Evolutionary conservation across 2,888 invertebrate genomes (phyloP), one percentile per base, ranked within the genome.

Genomic region (Macrophya annulata): DNA sequence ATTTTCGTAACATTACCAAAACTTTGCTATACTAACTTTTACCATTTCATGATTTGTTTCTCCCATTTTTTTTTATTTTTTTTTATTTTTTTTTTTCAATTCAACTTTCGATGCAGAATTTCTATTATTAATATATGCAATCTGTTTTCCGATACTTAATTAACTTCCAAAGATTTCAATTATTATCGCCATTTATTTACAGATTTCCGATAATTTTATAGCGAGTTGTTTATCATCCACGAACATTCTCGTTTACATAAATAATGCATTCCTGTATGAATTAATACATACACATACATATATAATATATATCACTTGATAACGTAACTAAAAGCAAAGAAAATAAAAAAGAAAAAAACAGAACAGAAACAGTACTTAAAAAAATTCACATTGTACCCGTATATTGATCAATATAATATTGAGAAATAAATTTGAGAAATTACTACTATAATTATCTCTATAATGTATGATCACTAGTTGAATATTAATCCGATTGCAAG

Each of bases 401-500:
- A 25, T 43, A 25, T 45, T 45, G n/a, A 21, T n/a, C n/a, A n/a
- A n/a, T n/a, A 45, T 74, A 21, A 43, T 31, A 31, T 74, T 45
- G 74, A 45, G 25, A 62, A 62, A 74, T 74, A 74, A 74, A 45
- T 45, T 74, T 45, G 51, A 77, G 31, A 77, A 10, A 3, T 31
- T 62, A 72, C 17, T 43, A 72, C 40, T 71, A 71, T n/a, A 43
- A 72, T n/a, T 37, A 72, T 31, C n/a, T 31, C n/a, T 68, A 31
- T 4, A 25, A 12, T n/a, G 25, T 12, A n/a, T n/a, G 4, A 9
- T 21, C 6, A 31, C 17, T 43, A 15, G 25, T 81, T 59, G 40
- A 59, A 62, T 25, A 43, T 62, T 81, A 0, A 81, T 83, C 62
- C 68, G 25, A 83, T 83, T 83, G 83, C 83, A 83, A 83, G 83